Evolutionary conservation across 64 coral and sea anemone species (phyloP), one percentile per base, ranked within the genome.

Genomic region (Acropora yongei): DNA sequence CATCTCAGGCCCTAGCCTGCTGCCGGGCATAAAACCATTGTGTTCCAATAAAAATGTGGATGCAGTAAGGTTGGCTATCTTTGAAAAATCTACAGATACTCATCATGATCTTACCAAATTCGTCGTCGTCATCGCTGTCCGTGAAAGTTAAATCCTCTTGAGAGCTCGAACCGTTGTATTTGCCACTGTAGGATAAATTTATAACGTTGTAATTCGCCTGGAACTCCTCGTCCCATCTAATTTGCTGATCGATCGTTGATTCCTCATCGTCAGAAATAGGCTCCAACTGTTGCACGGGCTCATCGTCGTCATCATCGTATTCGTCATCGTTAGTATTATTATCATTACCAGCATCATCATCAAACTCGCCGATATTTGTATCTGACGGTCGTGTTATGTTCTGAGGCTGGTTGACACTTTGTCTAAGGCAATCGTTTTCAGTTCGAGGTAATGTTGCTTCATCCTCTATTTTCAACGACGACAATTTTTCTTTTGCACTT

Each of bases 331-430:
- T 30, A 30, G 30, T 30, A 30, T 30, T 30, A 30, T 30, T 30
- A 30, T 30, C 30, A 30, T 30, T 30, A 30, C 30, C 30, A 30
- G 30, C 30, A 30, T 30, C 82, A 72, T 85, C 63, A 72, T 85
- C 82, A 85, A 85, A 85, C 47, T 85, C 66, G 44, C 82, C 65
- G 2, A 85, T 65, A 85, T 61, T 71, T 49, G 72, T 71, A 30
- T 48, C 17, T 1, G 82, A 65, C 69, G 63, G 69, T 17, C 39
- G 44, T 50, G 68, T 71, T 9, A 7, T 14, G 8, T 7, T 10
- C 10, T 18, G 40, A 16, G 16, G 44, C 18, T 3, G 7, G 2
- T 10, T 69, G 45, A 49, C 46, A 49, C 20, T 41, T 2, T 0
- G 8, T 11, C 6, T 5, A 46, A 8, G 41, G 6, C 1, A 17